These are phyloP conservation scores for Megalurothrips usitatus DNA, from an alignment of 2,888 invertebrate species.

Conservation along the genomic window DNA sequence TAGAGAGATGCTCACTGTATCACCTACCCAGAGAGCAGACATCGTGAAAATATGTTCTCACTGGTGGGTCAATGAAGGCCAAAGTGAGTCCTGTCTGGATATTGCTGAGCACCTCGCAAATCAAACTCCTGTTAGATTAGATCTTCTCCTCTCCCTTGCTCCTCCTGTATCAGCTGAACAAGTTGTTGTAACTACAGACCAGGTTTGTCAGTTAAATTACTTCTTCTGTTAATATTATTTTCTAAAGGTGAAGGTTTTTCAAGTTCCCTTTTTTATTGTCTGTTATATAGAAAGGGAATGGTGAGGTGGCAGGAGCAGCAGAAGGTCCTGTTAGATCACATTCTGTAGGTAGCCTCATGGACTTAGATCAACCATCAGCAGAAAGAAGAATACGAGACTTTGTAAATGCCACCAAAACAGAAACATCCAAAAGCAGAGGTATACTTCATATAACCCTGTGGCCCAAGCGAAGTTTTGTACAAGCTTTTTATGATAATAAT, in stretches of 20 bases:
- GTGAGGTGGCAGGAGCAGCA: constrained; percentile 44
- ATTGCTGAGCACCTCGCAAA: constrained; percentile 84
- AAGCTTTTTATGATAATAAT: not conserved
- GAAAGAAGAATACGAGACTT: constrained; percentile 49
- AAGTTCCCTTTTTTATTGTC: not conserved
- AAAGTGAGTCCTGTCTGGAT: constrained; percentile 74
- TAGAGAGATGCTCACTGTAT: constrained; percentile 72
- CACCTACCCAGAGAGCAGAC: constrained; percentile 46
- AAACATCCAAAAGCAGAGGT: not conserved
- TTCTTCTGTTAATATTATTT: not conserved
- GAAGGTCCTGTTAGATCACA: constrained; percentile 49
- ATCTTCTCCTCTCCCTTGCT: constrained; percentile 77
- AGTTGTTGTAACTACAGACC: constrained; percentile 60
- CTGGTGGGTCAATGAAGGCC: constrained; percentile 94
- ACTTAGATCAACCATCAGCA: constrained; percentile 63
- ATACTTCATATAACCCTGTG: not conserved
- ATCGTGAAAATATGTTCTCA: constrained; percentile 93
- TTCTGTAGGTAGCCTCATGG: constrained; percentile 70
- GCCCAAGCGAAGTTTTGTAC: not conserved
- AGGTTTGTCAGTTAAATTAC: constrained; percentile 40
- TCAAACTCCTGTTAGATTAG: constrained; percentile 83
- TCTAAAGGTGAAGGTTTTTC: not conserved
- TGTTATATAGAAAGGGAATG: constrained; percentile 20
- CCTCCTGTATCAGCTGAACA: constrained; percentile 60
- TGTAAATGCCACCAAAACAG: not conserved